phyloP scores from a whole-genome alignment of 2,888 invertebrate genomes.

The Melangyna quadrimaculata region DNA sequence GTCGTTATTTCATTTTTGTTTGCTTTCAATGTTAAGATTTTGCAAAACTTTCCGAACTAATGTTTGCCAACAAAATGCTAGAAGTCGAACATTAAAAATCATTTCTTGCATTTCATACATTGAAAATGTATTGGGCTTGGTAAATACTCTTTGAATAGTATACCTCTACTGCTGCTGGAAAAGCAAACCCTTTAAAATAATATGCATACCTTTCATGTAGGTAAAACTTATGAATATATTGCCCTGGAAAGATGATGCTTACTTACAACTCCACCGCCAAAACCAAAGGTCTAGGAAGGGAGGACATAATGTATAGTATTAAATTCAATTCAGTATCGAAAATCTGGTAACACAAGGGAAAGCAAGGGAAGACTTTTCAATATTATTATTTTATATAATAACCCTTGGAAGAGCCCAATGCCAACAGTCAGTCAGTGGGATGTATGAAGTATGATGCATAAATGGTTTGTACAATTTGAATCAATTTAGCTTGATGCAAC shows the following conservation, averaged over 20 bases:
- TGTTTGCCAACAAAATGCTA: neutral
- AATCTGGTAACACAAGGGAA: conserved; percentile 15
- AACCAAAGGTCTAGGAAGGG: neutral
- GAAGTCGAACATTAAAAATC: neutral
- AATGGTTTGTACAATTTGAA: conserved; percentile 35
- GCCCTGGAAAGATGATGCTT: conserved; percentile 17
- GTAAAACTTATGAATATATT: neutral
- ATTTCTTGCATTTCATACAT: neutral
- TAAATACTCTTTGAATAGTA: neutral
- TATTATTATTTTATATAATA: conserved; percentile 10
- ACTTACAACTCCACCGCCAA: neutral
- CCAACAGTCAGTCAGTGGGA: neutral
- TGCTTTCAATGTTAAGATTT: neutral
- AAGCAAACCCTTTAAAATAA: neutral
- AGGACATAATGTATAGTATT: conserved; percentile 34
- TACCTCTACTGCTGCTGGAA: neutral
- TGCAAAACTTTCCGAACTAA: neutral
- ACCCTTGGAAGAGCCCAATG: conserved; percentile 29
- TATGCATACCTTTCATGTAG: neutral
- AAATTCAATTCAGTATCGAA: conserved; percentile 36
- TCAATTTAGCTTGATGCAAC: conserved; percentile 22
- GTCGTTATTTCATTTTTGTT: no score
- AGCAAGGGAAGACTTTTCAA: neutral
- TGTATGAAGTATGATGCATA: conserved; percentile 20
- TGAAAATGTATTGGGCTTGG: neutral